These are phyloP conservation scores for Eueides isabella DNA, from an alignment of 1,140 invertebrate genomes.

Conservation along the genomic window DNA sequence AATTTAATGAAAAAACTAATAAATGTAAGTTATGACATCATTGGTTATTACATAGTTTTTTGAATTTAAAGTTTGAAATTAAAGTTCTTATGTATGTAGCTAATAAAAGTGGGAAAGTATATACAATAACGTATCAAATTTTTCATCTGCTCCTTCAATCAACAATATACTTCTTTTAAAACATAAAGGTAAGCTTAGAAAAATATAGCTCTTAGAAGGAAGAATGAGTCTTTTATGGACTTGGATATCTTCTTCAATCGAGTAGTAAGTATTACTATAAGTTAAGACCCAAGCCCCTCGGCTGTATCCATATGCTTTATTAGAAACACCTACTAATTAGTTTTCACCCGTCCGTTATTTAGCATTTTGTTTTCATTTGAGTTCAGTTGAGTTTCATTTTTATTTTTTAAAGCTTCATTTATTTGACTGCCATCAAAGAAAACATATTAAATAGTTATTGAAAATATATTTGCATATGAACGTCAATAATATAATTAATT, in stretches of 20 bases:
- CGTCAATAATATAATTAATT: too few relatives aligned
- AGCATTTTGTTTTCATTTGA: conserved; percentile 29
- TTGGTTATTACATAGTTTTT: not conserved
- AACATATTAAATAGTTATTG: not conserved
- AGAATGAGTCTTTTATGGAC: not conserved
- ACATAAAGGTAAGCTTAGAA: not conserved
- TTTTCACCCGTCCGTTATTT: conserved; percentile 27
- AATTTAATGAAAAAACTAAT: too few relatives aligned
- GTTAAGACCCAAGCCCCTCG: not conserved
- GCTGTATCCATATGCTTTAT: conserved; percentile 30
- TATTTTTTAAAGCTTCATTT: conserved; percentile 3
- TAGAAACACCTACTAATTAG: conserved; percentile 33
- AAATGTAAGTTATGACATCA: not conserved
- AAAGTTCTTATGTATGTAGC: too few relatives aligned
- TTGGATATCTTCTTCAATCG: not conserved
- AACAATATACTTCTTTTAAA: not conserved
- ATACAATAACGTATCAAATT: too few relatives aligned
- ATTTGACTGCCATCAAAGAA: not conserved
- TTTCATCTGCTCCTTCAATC: not conserved
- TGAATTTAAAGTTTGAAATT: too few relatives aligned
- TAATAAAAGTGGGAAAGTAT: too few relatives aligned
- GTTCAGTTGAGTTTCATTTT: conserved; percentile 3
- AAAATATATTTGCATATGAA: too few relatives aligned
- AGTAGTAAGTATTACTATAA: not conserved
- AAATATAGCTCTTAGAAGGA: not conserved